Conservation (phyloP, 1,140 invertebrate species). For the Drosophila seguyi region DNA sequence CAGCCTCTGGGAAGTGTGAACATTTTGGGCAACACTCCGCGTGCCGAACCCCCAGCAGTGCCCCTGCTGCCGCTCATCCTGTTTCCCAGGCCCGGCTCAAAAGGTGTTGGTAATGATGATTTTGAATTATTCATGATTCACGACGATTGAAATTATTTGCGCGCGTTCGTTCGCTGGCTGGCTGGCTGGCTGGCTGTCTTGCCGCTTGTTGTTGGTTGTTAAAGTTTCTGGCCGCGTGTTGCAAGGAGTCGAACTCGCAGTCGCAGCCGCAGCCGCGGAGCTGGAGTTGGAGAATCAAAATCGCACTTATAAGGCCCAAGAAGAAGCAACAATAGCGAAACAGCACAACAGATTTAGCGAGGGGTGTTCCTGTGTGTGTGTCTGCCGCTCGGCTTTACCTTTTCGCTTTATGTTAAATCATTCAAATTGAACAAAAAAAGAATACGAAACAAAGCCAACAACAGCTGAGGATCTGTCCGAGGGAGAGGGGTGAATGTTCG, state of each 20-base stretch:
- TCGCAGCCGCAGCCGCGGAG: background rate
- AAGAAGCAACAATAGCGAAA: slow-evolving; percentile 66
- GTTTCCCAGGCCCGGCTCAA: slow-evolving; percentile 66
- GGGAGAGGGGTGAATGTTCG: slow-evolving; percentile 10
- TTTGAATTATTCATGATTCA: slow-evolving; percentile 84
- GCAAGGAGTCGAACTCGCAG: slow-evolving; percentile 41
- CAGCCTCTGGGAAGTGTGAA: slow-evolving; percentile 80
- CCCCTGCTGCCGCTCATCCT: slow-evolving; percentile 9
- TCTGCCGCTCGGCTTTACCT: slow-evolving; percentile 53
- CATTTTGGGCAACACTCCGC: slow-evolving; percentile 82
- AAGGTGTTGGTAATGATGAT: slow-evolving; percentile 84
- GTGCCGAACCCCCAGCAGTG: slow-evolving; percentile 9
- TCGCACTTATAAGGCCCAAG: slow-evolving; percentile 73
- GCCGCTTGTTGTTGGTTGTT: slow-evolving; percentile 58
- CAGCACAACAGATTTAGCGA: slow-evolving; percentile 34
- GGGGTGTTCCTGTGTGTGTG: slow-evolving; percentile 41
- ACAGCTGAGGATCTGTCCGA: slow-evolving; percentile 62
- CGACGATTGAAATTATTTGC: slow-evolving; percentile 84
- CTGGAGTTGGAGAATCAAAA: slow-evolving; percentile 8
- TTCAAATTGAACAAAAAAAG: slow-evolving; percentile 77
- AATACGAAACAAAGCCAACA: slow-evolving; percentile 58
- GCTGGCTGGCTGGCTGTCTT: slow-evolving; percentile 1
- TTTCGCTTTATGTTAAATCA: slow-evolving; percentile 81
- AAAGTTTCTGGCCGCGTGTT: slow-evolving; percentile 76
- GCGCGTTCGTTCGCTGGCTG: slow-evolving; percentile 42